These are phyloP conservation scores for Loxodonta africana DNA, from an alignment of 2,113 vertebrate genomes.

Conservation along the genomic window DNA sequence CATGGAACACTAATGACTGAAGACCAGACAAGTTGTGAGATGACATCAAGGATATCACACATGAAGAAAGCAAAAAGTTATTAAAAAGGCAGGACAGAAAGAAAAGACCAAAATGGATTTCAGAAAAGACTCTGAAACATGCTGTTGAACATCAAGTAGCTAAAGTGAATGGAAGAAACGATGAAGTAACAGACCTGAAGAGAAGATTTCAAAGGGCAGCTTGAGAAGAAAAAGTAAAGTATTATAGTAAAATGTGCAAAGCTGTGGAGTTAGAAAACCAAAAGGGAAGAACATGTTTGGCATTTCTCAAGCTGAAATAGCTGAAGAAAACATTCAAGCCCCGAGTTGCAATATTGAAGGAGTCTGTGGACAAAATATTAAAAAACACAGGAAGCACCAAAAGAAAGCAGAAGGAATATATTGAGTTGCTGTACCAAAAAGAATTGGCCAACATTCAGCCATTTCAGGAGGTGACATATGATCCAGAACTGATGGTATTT, in stretches of 20 bases:
- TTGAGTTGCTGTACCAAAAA: not conserved
- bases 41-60: not conserved
- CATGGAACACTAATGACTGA: not conserved
- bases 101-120: not conserved
- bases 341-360: not conserved
- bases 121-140: not conserved
- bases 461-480: too few species aligned
- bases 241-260: not conserved
- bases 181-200: not conserved
- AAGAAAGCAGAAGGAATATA: not conserved
- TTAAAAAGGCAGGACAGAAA: not conserved
- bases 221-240: not conserved
- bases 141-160: not conserved
- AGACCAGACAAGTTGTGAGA: not conserved
- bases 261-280: not conserved
- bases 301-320: not conserved
- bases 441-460: not conserved
- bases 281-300: not conserved
- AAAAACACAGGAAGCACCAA: not conserved
- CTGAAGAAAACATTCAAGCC: not conserved
- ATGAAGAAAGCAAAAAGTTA: not conserved
- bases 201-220: not conserved
- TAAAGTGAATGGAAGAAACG: not conserved
- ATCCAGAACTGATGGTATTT: not conserved
- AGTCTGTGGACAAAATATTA: not conserved